Percentiles rank a stretch among this genome's conserved stretches.
Evolutionary conservation across 2,797 vertebrate species (phyloP).

Genomic region (Parauchenoglanis ngamensis): DNA sequence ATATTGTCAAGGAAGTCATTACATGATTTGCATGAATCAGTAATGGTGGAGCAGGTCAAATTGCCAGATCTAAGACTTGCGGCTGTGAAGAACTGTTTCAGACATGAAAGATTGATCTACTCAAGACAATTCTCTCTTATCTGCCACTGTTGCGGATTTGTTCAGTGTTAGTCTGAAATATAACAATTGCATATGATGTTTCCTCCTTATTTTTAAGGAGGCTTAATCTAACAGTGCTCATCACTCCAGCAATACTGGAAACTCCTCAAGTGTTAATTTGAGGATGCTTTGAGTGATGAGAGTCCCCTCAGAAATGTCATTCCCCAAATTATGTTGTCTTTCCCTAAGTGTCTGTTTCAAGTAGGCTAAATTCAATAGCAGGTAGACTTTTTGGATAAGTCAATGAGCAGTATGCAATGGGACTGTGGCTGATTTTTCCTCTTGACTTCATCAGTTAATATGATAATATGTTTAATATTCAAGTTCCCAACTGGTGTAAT

Average conservation of each 20-base stretch:
- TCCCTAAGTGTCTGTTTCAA: not conserved
- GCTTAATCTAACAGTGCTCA: constrained; percentile 52
- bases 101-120: constrained; percentile 47
- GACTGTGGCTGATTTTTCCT: not conserved
- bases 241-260: constrained; percentile 7
- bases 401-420: not conserved
- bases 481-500: constrained; percentile 49
- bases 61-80: constrained; percentile 36
- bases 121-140: constrained; percentile 20
- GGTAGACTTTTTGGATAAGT: not conserved
- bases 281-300: constrained; percentile 10
- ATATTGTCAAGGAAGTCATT: constrained; percentile 57
- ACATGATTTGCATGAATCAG: constrained; percentile 57
- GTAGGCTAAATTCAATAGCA: not conserved
- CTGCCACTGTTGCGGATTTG: constrained; percentile 49
- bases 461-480: constrained; percentile 11
- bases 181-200: constrained; percentile 44
- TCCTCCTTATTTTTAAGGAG: constrained; percentile 50
- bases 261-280: constrained; percentile 20
- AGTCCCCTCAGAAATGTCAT: not conserved
- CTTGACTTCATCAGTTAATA: constrained; percentile 18
- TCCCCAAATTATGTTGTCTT: not conserved
- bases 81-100: constrained; percentile 25
- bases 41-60: constrained; percentile 36
- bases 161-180: constrained; percentile 57